Evolutionary conservation across 1,140 invertebrate genomes (phyloP).

Genomic region (Teleopsis dalmanni): DNA sequence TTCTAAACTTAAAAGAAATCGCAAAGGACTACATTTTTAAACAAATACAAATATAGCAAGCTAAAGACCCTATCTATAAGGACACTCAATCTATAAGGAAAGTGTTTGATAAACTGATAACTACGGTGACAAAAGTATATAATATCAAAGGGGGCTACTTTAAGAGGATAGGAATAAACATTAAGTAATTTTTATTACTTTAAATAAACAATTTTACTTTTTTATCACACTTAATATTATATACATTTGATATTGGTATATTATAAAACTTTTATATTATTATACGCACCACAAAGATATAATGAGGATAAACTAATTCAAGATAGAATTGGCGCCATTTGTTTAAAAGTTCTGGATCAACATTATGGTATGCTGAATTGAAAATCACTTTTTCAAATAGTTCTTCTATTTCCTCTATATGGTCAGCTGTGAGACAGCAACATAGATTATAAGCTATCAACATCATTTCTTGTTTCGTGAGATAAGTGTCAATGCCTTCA

Average conservation of each 20-base stretch:
- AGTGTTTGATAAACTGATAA: too few relatives aligned
- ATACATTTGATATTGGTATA: too few relatives aligned
- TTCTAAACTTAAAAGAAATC: too few relatives aligned
- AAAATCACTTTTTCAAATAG: slow-evolving; percentile 35
- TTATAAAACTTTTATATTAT: not conserved
- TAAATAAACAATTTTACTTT: too few relatives aligned
- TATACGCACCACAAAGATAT: slow-evolving; percentile 29
- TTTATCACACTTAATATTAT: not conserved
- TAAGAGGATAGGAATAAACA: too few relatives aligned
- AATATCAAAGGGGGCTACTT: too few relatives aligned
- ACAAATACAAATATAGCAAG: too few relatives aligned
- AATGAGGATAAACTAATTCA: slow-evolving; percentile 30
- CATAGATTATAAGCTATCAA: slow-evolving; percentile 35
- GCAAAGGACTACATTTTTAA: too few relatives aligned
- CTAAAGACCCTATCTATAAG: too few relatives aligned
- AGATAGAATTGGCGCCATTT: slow-evolving; percentile 27
- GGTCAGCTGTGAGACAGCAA: slow-evolving; percentile 24
- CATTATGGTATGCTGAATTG: slow-evolving; percentile 21
- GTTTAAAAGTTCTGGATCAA: slow-evolving; percentile 20
- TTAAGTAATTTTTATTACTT: too few relatives aligned
- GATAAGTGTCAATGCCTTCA: slow-evolving; percentile 24
- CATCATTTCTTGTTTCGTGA: slow-evolving; percentile 22
- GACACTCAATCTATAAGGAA: too few relatives aligned
- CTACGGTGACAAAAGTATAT: too few relatives aligned
- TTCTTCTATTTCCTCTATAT: slow-evolving; percentile 29